Conservation (phyloP, 2,113 vertebrate species). For the Rhabdornis inornatus region DNA sequence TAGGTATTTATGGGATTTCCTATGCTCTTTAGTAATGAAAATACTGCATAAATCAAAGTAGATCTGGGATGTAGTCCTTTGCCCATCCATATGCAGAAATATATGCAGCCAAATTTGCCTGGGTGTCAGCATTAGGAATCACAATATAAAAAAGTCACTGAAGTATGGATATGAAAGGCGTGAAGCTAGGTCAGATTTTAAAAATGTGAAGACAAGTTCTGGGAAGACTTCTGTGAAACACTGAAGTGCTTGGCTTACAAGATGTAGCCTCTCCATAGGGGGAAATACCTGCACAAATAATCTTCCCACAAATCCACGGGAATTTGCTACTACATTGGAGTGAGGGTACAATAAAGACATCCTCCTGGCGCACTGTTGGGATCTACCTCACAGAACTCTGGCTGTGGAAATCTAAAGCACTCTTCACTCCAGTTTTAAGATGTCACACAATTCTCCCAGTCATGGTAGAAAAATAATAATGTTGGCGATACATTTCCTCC, state of each 20-base stretch:
- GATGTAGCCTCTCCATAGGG: fast-evolving
- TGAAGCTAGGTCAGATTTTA: neutral
- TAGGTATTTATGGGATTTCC: neutral
- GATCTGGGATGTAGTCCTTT: neutral
- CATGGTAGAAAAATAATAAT: neutral
- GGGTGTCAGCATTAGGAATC: neutral
- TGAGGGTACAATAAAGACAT: neutral
- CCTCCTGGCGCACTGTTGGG: neutral
- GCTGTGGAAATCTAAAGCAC: neutral
- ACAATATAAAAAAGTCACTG: neutral
- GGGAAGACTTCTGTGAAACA: neutral
- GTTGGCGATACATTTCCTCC: neutral
- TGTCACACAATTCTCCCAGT: neutral
- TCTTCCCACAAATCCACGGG: neutral
- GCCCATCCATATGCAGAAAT: neutral
- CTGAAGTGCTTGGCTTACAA: neutral
- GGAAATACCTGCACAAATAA: neutral
- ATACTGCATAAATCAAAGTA: neutral
- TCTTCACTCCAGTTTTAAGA: neutral
- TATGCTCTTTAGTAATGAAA: neutral
- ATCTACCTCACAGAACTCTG: neutral
- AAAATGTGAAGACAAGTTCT: neutral
- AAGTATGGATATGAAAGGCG: neutral
- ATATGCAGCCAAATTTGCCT: neutral
- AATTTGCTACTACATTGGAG: neutral